Conservation (phyloP, 2,888 invertebrate genomes). For the Epinotia ramella region DNA sequence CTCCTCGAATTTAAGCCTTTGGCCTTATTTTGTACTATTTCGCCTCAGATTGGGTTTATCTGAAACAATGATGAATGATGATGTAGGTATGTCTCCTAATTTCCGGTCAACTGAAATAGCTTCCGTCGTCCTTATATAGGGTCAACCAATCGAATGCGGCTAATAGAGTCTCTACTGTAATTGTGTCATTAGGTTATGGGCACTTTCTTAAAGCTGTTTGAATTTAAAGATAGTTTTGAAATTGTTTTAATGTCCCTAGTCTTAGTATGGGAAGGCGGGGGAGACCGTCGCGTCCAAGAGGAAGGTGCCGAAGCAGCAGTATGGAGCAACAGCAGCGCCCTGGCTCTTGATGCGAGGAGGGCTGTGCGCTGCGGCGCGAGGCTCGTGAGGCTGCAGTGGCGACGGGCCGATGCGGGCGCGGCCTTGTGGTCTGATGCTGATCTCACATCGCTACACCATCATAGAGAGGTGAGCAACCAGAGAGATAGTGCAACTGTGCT, state of each 20-base stretch:
- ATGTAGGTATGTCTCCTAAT: neutral
- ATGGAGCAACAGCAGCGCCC: slow-evolving; percentile 80
- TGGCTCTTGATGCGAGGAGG: slow-evolving; percentile 77
- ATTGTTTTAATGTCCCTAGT: slow-evolving; percentile 56
- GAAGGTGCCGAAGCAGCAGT: slow-evolving; percentile 76
- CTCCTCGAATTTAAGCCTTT: no score
- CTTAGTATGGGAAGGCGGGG: slow-evolving; percentile 80
- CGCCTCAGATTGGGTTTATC: neutral
- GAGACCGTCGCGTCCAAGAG: slow-evolving; percentile 62
- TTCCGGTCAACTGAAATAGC: neutral
- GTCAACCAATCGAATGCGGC: neutral
- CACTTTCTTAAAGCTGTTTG: neutral
- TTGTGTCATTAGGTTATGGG: neutral
- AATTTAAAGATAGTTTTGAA: neutral
- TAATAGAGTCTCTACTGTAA: neutral
- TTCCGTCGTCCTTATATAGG: neutral
- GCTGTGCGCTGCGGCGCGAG: slow-evolving; percentile 79
- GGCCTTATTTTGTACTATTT: no score
- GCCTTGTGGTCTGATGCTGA: slow-evolving; percentile 78
- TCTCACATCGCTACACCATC: slow-evolving; percentile 76
- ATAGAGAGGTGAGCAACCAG: slow-evolving; percentile 67
- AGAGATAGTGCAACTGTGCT: slow-evolving; percentile 47
- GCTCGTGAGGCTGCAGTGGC: slow-evolving; percentile 78
- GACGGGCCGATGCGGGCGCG: slow-evolving; percentile 66
- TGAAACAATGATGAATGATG: neutral